Conservation (phyloP, 2,888 invertebrate genomes). For the Frankliniella intonsa region DNA sequence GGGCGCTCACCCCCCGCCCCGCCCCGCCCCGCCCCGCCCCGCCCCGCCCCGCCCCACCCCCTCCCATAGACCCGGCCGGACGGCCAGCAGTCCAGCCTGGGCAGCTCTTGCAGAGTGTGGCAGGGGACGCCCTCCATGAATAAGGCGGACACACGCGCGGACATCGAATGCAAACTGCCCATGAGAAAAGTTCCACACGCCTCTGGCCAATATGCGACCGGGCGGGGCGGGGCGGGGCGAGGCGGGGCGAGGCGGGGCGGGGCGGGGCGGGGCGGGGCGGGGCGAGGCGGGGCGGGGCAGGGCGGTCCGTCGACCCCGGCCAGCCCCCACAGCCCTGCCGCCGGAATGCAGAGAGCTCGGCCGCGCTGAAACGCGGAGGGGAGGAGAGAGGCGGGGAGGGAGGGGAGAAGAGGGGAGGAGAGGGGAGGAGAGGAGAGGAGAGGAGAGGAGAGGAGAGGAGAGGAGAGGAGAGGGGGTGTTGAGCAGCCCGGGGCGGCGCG, state of each 20-base stretch:
- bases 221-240: background rate
- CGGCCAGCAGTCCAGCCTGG: background rate
- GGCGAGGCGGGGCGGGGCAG: background rate
- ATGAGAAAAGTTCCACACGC: background rate
- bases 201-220: background rate
- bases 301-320: background rate
- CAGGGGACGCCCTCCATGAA: background rate
- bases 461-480: too few relatives aligned
- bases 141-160: background rate
- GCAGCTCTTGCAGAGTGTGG: too few relatives aligned
- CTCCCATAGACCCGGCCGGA: background rate
- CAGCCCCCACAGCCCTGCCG: background rate
- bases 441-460: too few relatives aligned
- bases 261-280: background rate
- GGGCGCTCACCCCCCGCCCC: background rate
- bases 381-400: too few relatives aligned
- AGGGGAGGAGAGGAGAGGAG: too few relatives aligned
- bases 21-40: background rate
- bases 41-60: background rate
- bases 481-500: too few relatives aligned
- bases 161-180: slow-evolving; percentile 19
- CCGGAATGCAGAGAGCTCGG: too few relatives aligned
- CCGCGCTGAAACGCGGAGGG: too few relatives aligned
- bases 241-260: background rate
- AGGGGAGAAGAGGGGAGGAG: too few relatives aligned